phyloP scores from a whole-genome alignment of 2,113 vertebrate genomes.

The Chionis minor region DNA sequence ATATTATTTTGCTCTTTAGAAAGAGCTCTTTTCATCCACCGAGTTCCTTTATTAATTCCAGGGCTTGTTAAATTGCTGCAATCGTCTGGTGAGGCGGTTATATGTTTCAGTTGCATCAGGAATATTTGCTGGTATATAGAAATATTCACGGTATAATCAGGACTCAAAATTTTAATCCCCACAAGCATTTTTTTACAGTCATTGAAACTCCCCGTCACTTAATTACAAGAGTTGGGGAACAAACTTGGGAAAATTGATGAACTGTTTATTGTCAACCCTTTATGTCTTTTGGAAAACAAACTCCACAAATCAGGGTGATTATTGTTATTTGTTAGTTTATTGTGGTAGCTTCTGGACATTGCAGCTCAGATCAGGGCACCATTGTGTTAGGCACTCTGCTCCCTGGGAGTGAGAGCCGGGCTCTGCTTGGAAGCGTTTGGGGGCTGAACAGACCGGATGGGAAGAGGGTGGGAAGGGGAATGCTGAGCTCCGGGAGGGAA shows the following conservation, averaged over 20 bases:
- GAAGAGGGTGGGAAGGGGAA: neutral
- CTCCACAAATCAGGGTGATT: neutral
- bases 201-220: neutral
- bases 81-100: neutral
- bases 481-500: neutral
- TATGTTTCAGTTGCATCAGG: neutral
- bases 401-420: neutral
- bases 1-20: neutral
- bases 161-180: neutral
- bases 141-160: neutral
- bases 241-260: constrained; percentile 30
- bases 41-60: constrained; percentile 5
- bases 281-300: neutral
- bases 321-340: constrained; percentile 32
- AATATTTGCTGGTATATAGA: constrained; percentile 36
- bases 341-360: constrained; percentile 4
- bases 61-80: neutral
- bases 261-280: constrained; percentile 44
- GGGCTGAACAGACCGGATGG: neutral
- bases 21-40: neutral
- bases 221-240: constrained; percentile 23
- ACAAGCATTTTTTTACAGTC: constrained; percentile 5
- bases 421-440: neutral
- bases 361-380: neutral
- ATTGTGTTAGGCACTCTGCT: neutral